These are phyloP conservation scores for Andrena dorsata DNA, from an alignment of 2,888 invertebrate species.

Conservation along the genomic window DNA sequence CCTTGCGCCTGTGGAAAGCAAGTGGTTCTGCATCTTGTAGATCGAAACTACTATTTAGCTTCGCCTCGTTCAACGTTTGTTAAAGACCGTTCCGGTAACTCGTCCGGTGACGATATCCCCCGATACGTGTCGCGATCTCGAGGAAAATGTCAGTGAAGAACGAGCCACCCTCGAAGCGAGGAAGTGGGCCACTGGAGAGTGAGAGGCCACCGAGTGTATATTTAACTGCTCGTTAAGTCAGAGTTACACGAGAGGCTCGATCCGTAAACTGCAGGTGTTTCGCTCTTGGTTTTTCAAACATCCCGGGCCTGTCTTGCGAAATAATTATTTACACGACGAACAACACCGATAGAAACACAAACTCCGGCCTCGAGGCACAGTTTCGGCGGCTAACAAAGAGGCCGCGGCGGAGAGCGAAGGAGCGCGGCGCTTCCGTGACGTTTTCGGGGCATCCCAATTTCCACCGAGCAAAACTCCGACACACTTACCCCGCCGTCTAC, in stretches of 20 bases:
- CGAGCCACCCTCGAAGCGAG: conserved; percentile 59
- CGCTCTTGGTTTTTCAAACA: conserved; percentile 34
- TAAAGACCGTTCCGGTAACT: neutral
- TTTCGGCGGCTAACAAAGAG: too few species aligned
- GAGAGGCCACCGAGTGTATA: conserved; percentile 74
- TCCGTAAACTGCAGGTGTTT: conserved; percentile 58
- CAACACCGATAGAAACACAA: neutral
- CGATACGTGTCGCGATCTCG: neutral
- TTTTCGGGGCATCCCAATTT: neutral
- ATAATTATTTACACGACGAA: conserved; percentile 7
- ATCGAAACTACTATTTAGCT: too few species aligned
- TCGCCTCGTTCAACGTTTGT: too few species aligned
- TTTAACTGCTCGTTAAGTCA: conserved; percentile 76
- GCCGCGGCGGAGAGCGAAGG: neutral
- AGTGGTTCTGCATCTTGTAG: too few species aligned
- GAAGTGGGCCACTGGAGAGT: conserved; percentile 80
- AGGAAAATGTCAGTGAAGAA: conserved; percentile 37
- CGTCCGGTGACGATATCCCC: neutral
- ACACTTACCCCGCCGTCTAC: neutral
- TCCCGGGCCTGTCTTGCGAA: conserved; percentile 18
- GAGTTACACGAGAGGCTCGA: conserved; percentile 64
- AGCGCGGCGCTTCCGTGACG: neutral
- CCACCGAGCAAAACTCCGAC: neutral
- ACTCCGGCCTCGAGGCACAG: neutral
- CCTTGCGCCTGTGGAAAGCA: too few species aligned